Conservation (phyloP, 1,140 invertebrate genomes). For the Rhynchophorus ferrugineus region DNA sequence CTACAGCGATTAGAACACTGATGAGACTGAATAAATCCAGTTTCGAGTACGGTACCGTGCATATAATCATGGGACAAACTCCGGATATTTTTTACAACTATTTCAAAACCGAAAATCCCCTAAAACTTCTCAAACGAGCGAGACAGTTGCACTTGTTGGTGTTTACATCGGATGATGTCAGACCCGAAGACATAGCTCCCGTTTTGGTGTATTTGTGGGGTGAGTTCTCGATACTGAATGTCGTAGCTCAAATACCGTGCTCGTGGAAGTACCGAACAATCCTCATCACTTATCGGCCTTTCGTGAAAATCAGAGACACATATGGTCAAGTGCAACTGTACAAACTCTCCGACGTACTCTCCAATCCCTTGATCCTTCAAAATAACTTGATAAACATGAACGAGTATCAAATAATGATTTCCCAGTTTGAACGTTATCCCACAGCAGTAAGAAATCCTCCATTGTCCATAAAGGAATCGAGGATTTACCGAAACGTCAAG, state of each 20-base stretch:
- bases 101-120: background rate
- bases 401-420: conserved; percentile 11
- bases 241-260: conserved; percentile 10
- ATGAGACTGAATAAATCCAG: no score
- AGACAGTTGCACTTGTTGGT: conserved; percentile 6
- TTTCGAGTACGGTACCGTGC: no score
- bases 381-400: conserved; percentile 11
- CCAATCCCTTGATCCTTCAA: conserved; percentile 4
- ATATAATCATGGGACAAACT: conserved; percentile 6
- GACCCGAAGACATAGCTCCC: background rate
- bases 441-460: conserved; percentile 1
- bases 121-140: background rate
- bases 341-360: background rate
- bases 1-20: no score
- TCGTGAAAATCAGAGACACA: background rate
- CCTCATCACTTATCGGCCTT: conserved; percentile 14
- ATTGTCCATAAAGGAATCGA: background rate
- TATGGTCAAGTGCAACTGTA: conserved; percentile 7
- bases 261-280: background rate
- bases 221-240: conserved; percentile 14
- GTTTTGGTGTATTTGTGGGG: conserved; percentile 19
- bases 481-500: conserved; percentile 10
- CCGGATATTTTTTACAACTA: conserved; percentile 6
- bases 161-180: background rate
- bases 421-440: conserved; percentile 11